phyloP scores from a whole-genome alignment of 37 sponge, comb jelly and placozoan species.

The Halichondria panicea region DNA sequence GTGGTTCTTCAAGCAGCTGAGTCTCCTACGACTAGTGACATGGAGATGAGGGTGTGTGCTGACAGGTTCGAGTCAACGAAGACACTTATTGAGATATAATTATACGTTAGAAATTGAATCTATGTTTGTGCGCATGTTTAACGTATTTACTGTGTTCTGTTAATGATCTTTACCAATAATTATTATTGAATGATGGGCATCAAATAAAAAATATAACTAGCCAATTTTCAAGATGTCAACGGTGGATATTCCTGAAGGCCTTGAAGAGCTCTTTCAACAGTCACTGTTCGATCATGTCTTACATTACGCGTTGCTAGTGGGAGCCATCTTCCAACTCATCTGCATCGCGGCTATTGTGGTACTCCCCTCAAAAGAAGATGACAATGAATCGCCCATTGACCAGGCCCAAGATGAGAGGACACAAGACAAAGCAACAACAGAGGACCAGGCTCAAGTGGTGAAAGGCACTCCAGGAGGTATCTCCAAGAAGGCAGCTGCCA shows the following conservation, averaged over 20 bases:
- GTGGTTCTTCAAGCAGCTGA: slow-evolving; percentile 47
- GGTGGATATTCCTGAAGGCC: slow-evolving; percentile 15
- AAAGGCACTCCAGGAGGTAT: not conserved
- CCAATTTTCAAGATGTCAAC: too few relatives aligned
- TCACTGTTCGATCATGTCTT: slow-evolving; percentile 47
- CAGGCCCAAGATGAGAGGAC: not conserved
- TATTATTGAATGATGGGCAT: too few relatives aligned
- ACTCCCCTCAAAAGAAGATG: slow-evolving; percentile 19
- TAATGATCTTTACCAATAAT: too few relatives aligned
- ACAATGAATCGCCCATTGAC: not conserved
- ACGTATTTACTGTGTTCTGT: too few relatives aligned
- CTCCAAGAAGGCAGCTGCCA: not conserved
- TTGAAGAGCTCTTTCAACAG: slow-evolving; percentile 46
- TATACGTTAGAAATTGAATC: too few relatives aligned
- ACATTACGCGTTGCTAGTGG: slow-evolving; percentile 54
- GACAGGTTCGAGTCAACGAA: too few relatives aligned
- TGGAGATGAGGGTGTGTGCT: slow-evolving; percentile 53
- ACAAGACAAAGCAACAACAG: not conserved
- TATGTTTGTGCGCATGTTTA: too few relatives aligned
- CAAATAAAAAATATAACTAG: too few relatives aligned
- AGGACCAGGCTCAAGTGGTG: not conserved
- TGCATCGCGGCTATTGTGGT: slow-evolving; percentile 65
- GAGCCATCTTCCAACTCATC: slow-evolving; percentile 61
- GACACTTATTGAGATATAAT: too few relatives aligned
- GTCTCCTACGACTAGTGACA: slow-evolving; percentile 9